Base-by-base conservation (phyloP, 1,140 invertebrate genomes). In the Thalassaphorura encarpata region DNA sequence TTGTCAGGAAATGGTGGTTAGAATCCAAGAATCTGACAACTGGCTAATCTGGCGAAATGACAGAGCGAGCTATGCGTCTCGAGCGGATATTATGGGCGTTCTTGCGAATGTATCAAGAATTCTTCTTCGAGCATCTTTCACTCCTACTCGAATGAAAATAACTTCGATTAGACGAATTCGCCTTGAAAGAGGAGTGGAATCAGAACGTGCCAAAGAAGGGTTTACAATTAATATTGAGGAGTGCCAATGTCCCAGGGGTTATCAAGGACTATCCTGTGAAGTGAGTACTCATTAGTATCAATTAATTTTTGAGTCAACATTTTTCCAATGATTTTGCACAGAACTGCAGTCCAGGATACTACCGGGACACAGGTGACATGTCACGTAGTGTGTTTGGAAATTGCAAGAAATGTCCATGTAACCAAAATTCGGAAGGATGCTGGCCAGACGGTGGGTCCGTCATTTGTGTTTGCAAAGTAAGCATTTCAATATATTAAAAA, bases 201-300 rank as follows among this genome's bases (percentile, higher is more conserved):
- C 2, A 2, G 18, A 11, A 24, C 16, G n/a, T 8, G 28, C 24
- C 3, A 3, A 5, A n/a, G 15, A 8, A 2, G 53, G 33, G 8
- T 18, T 55, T 21, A 41, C 24, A 6, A 16, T 55, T 6, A 3
- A 33, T 18, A 43, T 55, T 5, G 53, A 55, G 24, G 29, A 31
- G 16, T 46, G 43, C 28, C 3, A 8, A 28, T 55, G 53, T 36
- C 53, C 53, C 24, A 55, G 11, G 3, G 53, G 53, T 27, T 55
- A 55, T 23, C 6, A 21, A 39, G 53, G 53, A 2, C 24, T 47
- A n/a, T 55, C 53, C n/a, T 55, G 53, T 21, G 53, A 55, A 31
- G 53, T 55, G 21, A 24, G 36, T 11, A 26, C 13, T n/a, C n/a
- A n/a, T n/a, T n/a, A n/a, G n/a, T n/a, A n/a, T n/a, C n/a, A n/a